Base-by-base conservation (phyloP, 2,888 invertebrate species). In the Pammene aurita region DNA sequence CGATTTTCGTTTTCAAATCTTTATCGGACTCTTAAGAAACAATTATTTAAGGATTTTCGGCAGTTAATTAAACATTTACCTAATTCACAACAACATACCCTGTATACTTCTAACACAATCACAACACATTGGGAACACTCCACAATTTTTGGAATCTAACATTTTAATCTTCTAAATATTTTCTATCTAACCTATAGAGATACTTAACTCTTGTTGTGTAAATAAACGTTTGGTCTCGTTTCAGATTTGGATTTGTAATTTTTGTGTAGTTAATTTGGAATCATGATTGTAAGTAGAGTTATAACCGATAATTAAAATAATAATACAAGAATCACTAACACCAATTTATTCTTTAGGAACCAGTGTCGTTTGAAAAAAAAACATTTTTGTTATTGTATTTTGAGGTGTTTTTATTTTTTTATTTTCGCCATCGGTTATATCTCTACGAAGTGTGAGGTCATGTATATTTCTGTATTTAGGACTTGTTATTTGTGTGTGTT, bases 181-280 rank as follows among this genome's bases (percentile, higher is more conserved):
- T 91, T 89, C 90, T 91, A 85, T 92, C 90, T 92, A 90, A 91
- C 82, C 85, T 91, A n/a, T n/a, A 90, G 90, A 84, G 76, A 84
- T 90, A 89, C 84, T 85, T 88, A 89, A 90, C 84, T 89, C 86
- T 88, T 88, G 87, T 86, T 83, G 87, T 92, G 91, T 92, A 92
- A 90, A 92, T 92, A 92, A 91, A 89, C 82, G 84, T 92, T 86
- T 88, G 85, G 85, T 87, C 88, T 90, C 84, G 83, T 92, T 90
- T 87, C 92, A 92, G 92, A 91, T 86, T 87, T 88, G 76, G 85
- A 84, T 90, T 84, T 87, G 86, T 88, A 86, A 87, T 90, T 89
- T 88, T 89, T 90, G 89, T 92, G 91, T 92, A 92, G 92, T 88
- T 83, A 76, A 80, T 86, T 86, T 87, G 87, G 82, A 79, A 83